Evolutionary conservation across 2,797 vertebrate genomes (phyloP).

Genomic region (Lycodopsis pacificus): DNA sequence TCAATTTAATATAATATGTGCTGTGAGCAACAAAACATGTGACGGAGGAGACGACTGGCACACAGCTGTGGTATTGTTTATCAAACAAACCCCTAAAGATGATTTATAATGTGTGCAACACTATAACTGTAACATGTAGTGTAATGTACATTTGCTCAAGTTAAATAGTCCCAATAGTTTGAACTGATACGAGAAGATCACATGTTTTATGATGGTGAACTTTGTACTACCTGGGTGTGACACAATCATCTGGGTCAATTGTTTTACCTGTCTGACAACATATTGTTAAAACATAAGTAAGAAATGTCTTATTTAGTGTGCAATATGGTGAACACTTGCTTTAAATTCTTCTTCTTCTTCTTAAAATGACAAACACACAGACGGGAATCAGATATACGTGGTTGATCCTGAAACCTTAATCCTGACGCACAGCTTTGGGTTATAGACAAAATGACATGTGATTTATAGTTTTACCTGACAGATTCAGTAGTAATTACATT

Average conservation of each 20-base stretch:
- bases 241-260: constrained; percentile 6
- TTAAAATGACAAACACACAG: neutral
- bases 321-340: neutral
- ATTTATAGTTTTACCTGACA: neutral
- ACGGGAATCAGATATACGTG: neutral
- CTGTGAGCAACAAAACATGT: neutral
- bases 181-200: constrained; percentile 10
- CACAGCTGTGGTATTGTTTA: neutral
- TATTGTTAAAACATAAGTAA: neutral
- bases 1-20: neutral
- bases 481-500: neutral
- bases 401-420: neutral
- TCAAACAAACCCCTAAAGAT: neutral
- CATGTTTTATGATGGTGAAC: constrained; percentile 39
- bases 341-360: no score
- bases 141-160: neutral
- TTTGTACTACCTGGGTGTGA: constrained; percentile 33
- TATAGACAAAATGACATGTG: neutral
- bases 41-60: neutral
- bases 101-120: neutral
- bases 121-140: neutral
- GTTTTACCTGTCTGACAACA: neutral
- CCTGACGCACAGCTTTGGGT: neutral
- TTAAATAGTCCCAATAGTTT: neutral
- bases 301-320: neutral